These are phyloP conservation scores for Urocolius indicus DNA, from an alignment of 2,113 vertebrate genomes.

Conservation along the genomic window DNA sequence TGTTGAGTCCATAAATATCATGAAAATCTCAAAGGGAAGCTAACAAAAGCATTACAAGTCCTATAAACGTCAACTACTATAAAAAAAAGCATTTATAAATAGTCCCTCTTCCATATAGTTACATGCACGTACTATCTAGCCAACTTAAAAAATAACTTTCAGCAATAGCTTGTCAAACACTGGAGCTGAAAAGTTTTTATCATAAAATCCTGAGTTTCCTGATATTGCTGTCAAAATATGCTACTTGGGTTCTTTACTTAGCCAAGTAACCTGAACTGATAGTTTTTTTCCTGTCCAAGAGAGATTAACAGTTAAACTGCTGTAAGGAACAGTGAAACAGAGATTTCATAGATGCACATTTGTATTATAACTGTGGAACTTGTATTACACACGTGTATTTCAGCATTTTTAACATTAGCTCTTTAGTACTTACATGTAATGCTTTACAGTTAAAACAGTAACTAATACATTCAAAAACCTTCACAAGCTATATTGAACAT, in stretches of 20 bases:
- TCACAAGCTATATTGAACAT: background rate
- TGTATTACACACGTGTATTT: background rate
- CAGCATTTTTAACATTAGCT: background rate
- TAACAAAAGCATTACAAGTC: background rate
- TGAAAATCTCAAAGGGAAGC: background rate
- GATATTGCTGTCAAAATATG: background rate
- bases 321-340: background rate
- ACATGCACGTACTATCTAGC: background rate
- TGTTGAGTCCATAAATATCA: background rate
- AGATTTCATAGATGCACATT: background rate
- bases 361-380: background rate
- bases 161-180: background rate
- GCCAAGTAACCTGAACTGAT: background rate
- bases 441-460: background rate
- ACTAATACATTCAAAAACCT: background rate
- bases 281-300: background rate
- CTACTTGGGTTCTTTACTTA: background rate
- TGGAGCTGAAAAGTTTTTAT: accelerated
- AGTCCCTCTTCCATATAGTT: background rate
- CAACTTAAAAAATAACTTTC: background rate
- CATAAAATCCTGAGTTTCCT: background rate
- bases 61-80: background rate
- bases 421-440: background rate
- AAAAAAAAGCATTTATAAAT: background rate
- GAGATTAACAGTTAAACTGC: background rate